Evolutionary conservation across 2,888 invertebrate genomes (phyloP).

Genomic region (Synanthedon myopaeformis): DNA sequence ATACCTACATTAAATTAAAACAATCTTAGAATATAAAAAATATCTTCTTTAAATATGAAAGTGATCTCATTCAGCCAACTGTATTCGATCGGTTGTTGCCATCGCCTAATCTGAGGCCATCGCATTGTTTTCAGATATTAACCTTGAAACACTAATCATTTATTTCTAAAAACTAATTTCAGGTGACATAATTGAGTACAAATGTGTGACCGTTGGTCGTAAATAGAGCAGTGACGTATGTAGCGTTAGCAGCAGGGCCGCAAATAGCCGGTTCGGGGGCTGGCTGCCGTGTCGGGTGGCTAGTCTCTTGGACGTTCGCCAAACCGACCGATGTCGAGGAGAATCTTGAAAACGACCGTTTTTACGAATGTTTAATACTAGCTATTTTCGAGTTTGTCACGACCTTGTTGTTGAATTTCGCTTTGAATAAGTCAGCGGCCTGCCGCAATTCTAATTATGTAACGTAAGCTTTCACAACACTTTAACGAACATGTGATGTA

Average conservation of each 20-base stretch:
- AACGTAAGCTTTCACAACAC: constrained; percentile 11
- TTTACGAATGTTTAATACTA: constrained; percentile 57
- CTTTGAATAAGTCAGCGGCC: constrained; percentile 44
- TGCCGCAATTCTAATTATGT: constrained; percentile 45
- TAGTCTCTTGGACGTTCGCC: constrained; percentile 49
- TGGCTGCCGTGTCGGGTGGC: constrained; percentile 51
- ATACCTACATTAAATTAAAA: not conserved
- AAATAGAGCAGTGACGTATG: constrained; percentile 65
- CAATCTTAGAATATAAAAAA: too few species aligned
- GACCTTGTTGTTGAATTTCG: constrained; percentile 53
- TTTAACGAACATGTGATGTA: too few species aligned
- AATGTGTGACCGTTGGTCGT: constrained; percentile 43
- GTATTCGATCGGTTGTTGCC: not conserved
- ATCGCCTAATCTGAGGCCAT: not conserved
- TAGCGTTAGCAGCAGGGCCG: constrained; percentile 45
- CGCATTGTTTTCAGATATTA: constrained; percentile 16
- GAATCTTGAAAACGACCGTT: constrained; percentile 57
- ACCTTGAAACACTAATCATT: constrained; percentile 31
- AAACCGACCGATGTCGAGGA: constrained; percentile 35
- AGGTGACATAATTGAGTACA: constrained; percentile 60
- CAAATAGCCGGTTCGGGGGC: constrained; percentile 56
- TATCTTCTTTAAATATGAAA: not conserved
- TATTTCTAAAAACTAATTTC: constrained; percentile 30
- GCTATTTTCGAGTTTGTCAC: constrained; percentile 55
- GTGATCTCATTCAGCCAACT: not conserved